phyloP scores from a whole-genome alignment of 2,113 vertebrate species.

The Oreocharis arfaki region DNA sequence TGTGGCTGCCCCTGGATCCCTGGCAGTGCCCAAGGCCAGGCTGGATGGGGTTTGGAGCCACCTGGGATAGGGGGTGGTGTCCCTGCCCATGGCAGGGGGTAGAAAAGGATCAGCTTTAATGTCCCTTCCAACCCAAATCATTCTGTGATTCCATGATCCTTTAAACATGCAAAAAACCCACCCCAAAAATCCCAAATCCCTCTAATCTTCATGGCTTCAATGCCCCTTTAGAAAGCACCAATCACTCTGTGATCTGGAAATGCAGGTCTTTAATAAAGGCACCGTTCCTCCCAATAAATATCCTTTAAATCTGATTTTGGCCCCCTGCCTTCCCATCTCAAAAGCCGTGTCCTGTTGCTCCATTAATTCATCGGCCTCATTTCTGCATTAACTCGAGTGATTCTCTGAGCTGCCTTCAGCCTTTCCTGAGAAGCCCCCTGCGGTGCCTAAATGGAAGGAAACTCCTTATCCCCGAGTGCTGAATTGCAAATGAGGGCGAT shows the following conservation, averaged over 20 bases:
- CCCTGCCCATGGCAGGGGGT: background rate
- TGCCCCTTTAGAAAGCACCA: background rate
- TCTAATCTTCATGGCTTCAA: background rate
- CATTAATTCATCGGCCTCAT: constrained; percentile 28
- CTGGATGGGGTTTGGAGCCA: background rate
- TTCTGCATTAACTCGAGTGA: constrained; percentile 36
- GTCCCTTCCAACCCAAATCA: background rate
- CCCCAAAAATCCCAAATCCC: too few relatives aligned
- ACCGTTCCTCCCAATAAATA: background rate
- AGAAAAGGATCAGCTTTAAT: background rate
- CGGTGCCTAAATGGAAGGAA: constrained; percentile 17
- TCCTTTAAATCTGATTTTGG: background rate
- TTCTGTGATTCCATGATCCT: background rate
- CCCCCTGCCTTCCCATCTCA: background rate
- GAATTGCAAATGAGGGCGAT: constrained; percentile 4
- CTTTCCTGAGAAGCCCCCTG: background rate
- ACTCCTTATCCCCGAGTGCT: background rate
- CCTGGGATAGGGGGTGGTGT: background rate
- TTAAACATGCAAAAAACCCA: background rate
- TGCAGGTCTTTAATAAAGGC: background rate
- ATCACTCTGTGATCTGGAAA: background rate
- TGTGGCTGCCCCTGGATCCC: background rate
- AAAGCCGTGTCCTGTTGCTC: background rate
- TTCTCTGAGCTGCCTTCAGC: background rate
- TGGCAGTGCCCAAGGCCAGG: background rate